phyloP scores from a whole-genome alignment of 2,113 vertebrate species.

The Nycticryphes semicollaris region DNA sequence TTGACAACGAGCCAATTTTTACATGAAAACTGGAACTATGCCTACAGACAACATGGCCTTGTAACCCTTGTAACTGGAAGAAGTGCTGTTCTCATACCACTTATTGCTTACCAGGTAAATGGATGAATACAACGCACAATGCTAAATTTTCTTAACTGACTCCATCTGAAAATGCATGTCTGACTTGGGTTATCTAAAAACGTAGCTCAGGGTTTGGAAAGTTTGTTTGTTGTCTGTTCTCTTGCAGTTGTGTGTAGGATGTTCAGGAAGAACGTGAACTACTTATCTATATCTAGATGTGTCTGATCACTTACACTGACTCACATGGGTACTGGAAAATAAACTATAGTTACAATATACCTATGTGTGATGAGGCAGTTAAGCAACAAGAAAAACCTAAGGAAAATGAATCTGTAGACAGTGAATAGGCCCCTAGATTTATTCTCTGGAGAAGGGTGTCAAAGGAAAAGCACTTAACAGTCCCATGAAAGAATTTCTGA shows the following conservation, averaged over 20 bases:
- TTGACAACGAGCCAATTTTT: neutral
- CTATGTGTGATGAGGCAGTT: neutral
- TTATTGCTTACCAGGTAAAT: neutral
- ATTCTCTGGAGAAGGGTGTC: neutral
- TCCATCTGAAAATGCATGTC: neutral
- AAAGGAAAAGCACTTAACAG: neutral
- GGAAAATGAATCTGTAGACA: neutral
- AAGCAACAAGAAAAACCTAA: neutral
- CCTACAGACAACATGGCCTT: neutral
- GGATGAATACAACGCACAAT: neutral
- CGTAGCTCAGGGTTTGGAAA: neutral
- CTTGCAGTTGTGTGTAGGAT: neutral
- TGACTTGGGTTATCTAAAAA: neutral
- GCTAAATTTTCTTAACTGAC: neutral
- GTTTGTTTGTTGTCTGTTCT: neutral
- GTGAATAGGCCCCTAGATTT: neutral
- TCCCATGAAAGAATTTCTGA: neutral
- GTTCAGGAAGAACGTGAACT: neutral
- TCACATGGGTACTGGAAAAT: conserved; percentile 18
- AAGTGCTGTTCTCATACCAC: neutral
- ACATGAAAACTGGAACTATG: neutral
- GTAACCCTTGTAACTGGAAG: neutral
- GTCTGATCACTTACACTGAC: conserved; percentile 1
- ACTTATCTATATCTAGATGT: neutral
- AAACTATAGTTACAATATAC: neutral